Evolutionary conservation across 2,797 vertebrate species (phyloP).

Genomic region (Jordanella pulchra): DNA sequence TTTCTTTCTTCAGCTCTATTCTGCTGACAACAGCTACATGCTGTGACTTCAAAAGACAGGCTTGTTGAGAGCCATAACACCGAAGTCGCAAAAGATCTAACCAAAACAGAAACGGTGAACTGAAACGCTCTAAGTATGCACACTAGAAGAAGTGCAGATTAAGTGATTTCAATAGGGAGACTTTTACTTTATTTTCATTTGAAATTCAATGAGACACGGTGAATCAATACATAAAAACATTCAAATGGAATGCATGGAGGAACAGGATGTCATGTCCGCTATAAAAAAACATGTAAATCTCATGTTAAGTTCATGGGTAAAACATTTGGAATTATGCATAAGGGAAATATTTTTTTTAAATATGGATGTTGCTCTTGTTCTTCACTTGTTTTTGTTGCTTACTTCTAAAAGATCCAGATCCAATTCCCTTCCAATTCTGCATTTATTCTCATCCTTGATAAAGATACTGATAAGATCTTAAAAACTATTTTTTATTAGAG

Average conservation of each 20-base stretch:
- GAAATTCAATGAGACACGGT: not conserved
- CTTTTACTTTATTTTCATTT: not conserved
- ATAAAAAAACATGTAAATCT: slow-evolving; percentile 8
- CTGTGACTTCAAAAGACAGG: not conserved
- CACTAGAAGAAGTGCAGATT: not conserved
- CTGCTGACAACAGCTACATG: not conserved
- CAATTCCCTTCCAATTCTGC: not conserved
- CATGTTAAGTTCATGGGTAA: not conserved
- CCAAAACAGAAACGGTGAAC: slow-evolving; percentile 1
- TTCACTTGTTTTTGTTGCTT: not conserved
- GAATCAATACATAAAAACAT: not conserved
- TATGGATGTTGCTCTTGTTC: slow-evolving; percentile 1
- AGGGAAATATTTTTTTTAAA: slow-evolving; percentile 5
- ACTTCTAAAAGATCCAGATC: not conserved
- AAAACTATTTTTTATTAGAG: too few species aligned
- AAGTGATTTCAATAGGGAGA: not conserved
- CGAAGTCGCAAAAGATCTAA: slow-evolving; percentile 5
- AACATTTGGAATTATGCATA: slow-evolving; percentile 12
- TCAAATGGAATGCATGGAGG: not conserved
- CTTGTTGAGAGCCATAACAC: not conserved
- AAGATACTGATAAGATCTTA: not conserved
- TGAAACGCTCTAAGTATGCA: not conserved
- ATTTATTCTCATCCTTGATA: not conserved
- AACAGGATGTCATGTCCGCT: not conserved
- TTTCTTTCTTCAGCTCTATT: not conserved